Percentiles rank a stretch among this genome's conserved stretches.
Conservation (phyloP, 2,113 vertebrate species). For the Rhinopithecus roxellana region DNA sequence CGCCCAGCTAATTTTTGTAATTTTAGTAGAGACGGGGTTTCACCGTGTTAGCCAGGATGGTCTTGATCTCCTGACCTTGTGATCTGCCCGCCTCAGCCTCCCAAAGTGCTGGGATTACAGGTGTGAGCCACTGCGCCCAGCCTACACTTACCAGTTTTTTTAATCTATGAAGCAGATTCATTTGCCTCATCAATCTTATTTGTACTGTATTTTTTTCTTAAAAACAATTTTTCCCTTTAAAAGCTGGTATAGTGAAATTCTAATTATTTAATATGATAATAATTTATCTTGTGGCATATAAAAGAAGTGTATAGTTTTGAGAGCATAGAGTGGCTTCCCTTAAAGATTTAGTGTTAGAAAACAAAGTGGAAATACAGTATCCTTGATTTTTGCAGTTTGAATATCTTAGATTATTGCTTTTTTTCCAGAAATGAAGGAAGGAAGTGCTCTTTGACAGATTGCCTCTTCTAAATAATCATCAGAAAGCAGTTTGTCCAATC, state of each 20-base stretch:
- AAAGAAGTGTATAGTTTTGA: constrained; percentile 10
- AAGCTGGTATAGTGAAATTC: constrained; percentile 1
- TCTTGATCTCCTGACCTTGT: too few relatives aligned
- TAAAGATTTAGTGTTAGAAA: constrained; percentile 12
- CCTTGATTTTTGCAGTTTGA: constrained; percentile 42
- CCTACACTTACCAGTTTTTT: neutral
- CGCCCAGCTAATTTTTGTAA: too few relatives aligned
- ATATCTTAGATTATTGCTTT: constrained; percentile 34
- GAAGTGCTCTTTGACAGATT: neutral
- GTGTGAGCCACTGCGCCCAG: too few relatives aligned
- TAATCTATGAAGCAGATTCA: neutral
- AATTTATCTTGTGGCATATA: neutral
- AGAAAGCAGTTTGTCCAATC: neutral
- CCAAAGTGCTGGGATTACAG: too few relatives aligned
- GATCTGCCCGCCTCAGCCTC: too few relatives aligned
- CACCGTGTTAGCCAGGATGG: too few relatives aligned
- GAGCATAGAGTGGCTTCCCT: neutral
- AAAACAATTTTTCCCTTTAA: constrained; percentile 11
- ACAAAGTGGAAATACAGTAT: neutral
- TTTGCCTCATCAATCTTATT: neutral
- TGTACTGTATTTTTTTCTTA: neutral
- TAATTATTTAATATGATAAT: neutral
- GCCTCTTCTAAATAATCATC: neutral
- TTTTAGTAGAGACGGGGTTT: too few relatives aligned
- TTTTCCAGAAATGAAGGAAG: constrained; percentile 48